Percentiles rank a stretch among this genome's conserved stretches.
Evolutionary conservation across 2,888 invertebrate genomes (phyloP).

Genomic region (Brachyopa scutellaris): DNA sequence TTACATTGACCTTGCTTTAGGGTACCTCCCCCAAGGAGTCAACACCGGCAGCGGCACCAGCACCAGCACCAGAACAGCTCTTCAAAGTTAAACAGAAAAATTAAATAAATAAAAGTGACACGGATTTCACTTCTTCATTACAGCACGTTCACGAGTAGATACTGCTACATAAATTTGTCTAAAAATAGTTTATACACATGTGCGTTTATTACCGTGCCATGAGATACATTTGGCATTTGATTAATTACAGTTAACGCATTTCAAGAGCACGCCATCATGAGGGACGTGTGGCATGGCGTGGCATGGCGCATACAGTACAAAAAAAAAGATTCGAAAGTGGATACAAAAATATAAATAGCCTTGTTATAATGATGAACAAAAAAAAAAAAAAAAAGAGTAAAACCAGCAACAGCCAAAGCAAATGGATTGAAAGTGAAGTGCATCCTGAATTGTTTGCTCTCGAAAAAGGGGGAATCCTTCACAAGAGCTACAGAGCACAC

Average conservation of each 20-base stretch:
- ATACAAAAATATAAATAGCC: slow-evolving; percentile 56
- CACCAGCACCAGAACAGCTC: too few relatives aligned
- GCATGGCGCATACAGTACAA: neutral
- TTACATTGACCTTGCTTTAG: slow-evolving; percentile 57
- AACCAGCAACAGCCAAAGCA: neutral
- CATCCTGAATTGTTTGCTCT: slow-evolving; percentile 53
- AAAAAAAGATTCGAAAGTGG: slow-evolving; percentile 28
- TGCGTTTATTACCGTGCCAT: slow-evolving; percentile 59
- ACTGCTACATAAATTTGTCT: slow-evolving; percentile 65
- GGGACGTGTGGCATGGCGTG: slow-evolving; percentile 28
- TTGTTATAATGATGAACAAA: too few relatives aligned
- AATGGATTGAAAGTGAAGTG: slow-evolving; percentile 59
- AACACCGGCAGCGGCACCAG: neutral
- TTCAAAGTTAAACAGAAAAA: slow-evolving; percentile 39
- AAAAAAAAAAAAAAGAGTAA: too few relatives aligned
- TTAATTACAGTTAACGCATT: slow-evolving; percentile 68
- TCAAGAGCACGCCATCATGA: slow-evolving; percentile 58
- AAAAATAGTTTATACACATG: slow-evolving; percentile 62
- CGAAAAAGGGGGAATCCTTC: slow-evolving; percentile 35
- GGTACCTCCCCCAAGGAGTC: neutral
- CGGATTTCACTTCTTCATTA: slow-evolving; percentile 29
- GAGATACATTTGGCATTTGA: slow-evolving; percentile 59
- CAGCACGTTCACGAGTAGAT: neutral
- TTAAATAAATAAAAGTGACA: slow-evolving; percentile 62
- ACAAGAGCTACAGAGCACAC: too few relatives aligned